phyloP scores from a whole-genome alignment of 2,888 invertebrate genomes.

The Scaptomyza cyrtandrae region DNA sequence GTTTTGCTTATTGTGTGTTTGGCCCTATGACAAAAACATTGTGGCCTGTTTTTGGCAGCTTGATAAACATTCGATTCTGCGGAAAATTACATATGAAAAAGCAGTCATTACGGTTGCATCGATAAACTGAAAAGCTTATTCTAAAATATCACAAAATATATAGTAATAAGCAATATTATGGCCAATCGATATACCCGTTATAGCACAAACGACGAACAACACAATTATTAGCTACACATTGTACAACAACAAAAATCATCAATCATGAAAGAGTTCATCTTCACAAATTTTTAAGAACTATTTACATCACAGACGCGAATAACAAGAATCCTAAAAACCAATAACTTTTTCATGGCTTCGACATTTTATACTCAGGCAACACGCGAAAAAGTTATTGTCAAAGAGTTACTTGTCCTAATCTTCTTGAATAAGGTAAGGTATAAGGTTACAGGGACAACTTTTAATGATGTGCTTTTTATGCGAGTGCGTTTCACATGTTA shows the following conservation, averaged over 20 bases:
- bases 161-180: too few species aligned
- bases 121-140: too few species aligned
- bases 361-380: slow-evolving; percentile 23
- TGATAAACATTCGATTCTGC: slow-evolving; percentile 14
- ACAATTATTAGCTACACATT: background rate
- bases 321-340: slow-evolving; percentile 1
- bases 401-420: slow-evolving; percentile 42
- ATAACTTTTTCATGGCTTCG: slow-evolving; percentile 7
- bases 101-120: slow-evolving; percentile 16
- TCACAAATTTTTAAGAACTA: background rate
- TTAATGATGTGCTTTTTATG: slow-evolving; percentile 77
- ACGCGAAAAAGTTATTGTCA: slow-evolving; percentile 50
- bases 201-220: too few species aligned
- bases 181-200: too few species aligned
- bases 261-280: background rate
- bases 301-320: background rate
- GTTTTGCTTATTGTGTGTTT: too few species aligned
- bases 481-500: slow-evolving; percentile 70
- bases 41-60: slow-evolving; percentile 1
- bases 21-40: too few species aligned
- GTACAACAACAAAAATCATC: background rate
- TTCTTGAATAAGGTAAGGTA: slow-evolving; percentile 12
- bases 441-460: slow-evolving; percentile 46
- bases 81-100: slow-evolving; percentile 9
- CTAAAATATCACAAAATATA: too few species aligned